Conservation (phyloP, 30 jellyfish, hydroid and myxozoan species). For the Clytia hemisphaerica region DNA sequence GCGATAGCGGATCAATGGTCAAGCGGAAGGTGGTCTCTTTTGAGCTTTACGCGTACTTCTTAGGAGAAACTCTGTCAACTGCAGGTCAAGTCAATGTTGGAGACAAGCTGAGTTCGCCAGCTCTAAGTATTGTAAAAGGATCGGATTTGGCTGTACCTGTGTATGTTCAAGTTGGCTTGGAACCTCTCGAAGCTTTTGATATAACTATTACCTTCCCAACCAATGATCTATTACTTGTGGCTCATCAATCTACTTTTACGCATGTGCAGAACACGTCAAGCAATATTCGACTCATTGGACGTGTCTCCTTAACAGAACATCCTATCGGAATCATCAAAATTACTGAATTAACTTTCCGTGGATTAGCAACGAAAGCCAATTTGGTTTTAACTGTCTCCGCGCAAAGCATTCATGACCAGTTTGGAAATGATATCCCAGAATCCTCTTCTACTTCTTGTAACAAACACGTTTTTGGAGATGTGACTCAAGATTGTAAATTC, state of each 20-base stretch:
- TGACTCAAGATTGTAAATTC: constrained; percentile 56
- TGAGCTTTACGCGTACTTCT: no score
- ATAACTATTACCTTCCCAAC: constrained; percentile 42
- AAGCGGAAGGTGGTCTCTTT: constrained; percentile 8
- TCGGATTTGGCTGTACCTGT: constrained; percentile 52
- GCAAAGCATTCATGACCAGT: constrained; percentile 37
- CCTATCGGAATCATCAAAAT: constrained; percentile 43
- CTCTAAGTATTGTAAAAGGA: background rate
- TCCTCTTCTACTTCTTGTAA: constrained; percentile 40
- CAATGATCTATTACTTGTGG: no score
- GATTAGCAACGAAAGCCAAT: constrained; percentile 24
- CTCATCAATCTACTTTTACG: background rate
- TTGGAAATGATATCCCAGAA: constrained; percentile 37
- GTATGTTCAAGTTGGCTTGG: constrained; percentile 58
- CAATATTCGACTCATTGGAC: constrained; percentile 43
- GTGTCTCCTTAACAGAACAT: constrained; percentile 10
- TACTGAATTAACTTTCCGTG: constrained; percentile 54
- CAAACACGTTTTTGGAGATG: constrained; percentile 41
- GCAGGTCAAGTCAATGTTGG: background rate
- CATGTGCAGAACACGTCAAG: background rate
- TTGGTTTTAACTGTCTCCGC: constrained; percentile 5
- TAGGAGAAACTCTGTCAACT: background rate
- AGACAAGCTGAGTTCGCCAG: background rate
- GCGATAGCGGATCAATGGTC: background rate
- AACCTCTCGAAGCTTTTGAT: constrained; percentile 60